Conservation (phyloP, 2,797 vertebrate genomes). For the Echeneis naucrates region DNA sequence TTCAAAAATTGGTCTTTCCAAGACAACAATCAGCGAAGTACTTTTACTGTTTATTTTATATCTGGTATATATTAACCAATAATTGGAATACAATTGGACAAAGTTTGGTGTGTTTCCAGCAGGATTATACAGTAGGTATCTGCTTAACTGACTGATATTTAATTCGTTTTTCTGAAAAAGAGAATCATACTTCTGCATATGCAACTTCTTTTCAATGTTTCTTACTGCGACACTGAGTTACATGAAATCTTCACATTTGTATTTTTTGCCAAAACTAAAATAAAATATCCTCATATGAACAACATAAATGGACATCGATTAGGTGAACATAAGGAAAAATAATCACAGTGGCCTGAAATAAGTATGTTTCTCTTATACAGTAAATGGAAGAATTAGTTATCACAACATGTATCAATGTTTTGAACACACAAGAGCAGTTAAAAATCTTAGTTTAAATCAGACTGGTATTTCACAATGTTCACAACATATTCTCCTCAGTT, state of each 20-base stretch:
- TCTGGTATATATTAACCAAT: no score
- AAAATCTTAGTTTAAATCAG: neutral
- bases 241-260: neutral
- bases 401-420: no score
- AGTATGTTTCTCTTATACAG: no score
- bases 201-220: neutral
- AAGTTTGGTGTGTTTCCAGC: neutral
- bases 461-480: no score
- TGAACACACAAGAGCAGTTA: neutral
- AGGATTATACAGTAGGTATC: no score
- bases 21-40: neutral
- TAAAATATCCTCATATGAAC: neutral
- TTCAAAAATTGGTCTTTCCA: no score
- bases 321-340: neutral
- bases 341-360: neutral
- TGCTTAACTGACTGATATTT: no score
- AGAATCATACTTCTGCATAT: neutral
- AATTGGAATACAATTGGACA: neutral
- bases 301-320: neutral
- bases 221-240: neutral
- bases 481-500: neutral
- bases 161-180: neutral
- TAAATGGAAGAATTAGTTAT: no score
- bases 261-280: no score
- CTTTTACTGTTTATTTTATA: neutral